Evolutionary conservation across 1,140 invertebrate species (phyloP), one percentile per base, ranked within the genome.

Genomic region (Belonocnema kinseyi): DNA sequence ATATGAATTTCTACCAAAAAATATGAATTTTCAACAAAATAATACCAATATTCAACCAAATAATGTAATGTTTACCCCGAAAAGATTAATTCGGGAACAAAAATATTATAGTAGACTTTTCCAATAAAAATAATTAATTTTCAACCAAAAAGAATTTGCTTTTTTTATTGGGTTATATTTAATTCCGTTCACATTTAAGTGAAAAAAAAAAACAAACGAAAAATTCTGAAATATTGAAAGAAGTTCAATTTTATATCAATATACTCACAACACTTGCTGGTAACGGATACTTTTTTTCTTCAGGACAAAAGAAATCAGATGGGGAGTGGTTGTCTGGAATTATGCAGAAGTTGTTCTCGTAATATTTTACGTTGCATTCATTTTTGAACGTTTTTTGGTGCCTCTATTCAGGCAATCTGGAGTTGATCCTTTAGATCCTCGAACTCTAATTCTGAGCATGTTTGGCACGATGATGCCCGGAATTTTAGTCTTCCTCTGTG

Each of bases 361-460:
- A 66, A 93, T 97, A 14, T 94, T 97, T 80, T 96, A 96, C 83
- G 93, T 94, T 26, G 95, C 95, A 85, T 96, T 97, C 79, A 93
- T 97, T 14, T 94, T 96, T 86, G 95, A 96, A 78, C 92, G 95
- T 51, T 95, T 97, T 85, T 92, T 96, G 46, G 87, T 95, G 50
- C 95, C 95, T 5, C 92, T 93, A 50, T 97, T 95, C 88, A 90
- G 92, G 2, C 92, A 96, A 82, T 97, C 95, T 85, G 96, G 96
- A 40, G 83, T 88, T 2, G 90, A 93, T 71, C 91, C 94, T 78
- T 87, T 96, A 52, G 94, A 94, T 50, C 88, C 91, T 0, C 92
- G 93, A 46, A 88, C 90, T 2, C 83, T 96, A 2, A 89, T 96
- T 1, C 88, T 94, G 0, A 94, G 93, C 2, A 92, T 96, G 21